These are phyloP conservation scores for Megaptera novaeangliae DNA, from an alignment of 2,113 vertebrate genomes.

Conservation along the genomic window DNA sequence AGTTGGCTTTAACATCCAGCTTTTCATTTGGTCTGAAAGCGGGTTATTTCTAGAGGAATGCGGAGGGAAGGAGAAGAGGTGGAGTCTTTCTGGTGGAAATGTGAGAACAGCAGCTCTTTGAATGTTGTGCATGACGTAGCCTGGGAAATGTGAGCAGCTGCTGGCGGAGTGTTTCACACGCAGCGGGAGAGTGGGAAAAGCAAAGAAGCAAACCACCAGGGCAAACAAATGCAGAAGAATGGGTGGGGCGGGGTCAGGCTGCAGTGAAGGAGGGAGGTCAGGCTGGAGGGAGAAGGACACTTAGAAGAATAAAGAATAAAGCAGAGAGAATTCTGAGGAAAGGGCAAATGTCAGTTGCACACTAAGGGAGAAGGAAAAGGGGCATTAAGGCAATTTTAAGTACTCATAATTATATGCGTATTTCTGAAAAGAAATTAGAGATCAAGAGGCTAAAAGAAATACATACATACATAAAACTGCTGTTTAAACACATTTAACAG, in stretches of 20 bases:
- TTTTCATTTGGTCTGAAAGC: conserved; percentile 63
- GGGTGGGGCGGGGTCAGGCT: conserved; percentile 22
- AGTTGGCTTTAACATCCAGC: conserved; percentile 41
- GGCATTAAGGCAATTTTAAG: background rate
- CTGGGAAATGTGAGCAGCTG: conserved; percentile 63
- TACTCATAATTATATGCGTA: background rate
- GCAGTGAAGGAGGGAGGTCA: conserved; percentile 10
- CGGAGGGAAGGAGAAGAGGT: conserved; percentile 49
- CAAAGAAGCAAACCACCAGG: conserved; percentile 44
- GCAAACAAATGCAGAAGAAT: conserved; percentile 33
- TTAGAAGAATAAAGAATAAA: conserved; percentile 36
- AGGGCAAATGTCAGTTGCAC: background rate
- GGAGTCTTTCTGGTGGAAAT: conserved; percentile 33
- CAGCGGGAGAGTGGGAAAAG: conserved; percentile 46
- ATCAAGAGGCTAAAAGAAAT: background rate
- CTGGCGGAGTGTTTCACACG: conserved; percentile 49
- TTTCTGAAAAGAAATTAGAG: background rate
- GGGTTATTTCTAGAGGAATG: conserved; percentile 64
- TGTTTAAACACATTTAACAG: conserved; percentile 16
- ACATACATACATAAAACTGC: background rate
- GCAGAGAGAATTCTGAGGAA: background rate
- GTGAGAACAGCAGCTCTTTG: conserved; percentile 66
- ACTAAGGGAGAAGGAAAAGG: background rate
- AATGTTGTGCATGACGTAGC: conserved; percentile 57
- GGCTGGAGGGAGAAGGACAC: background rate